phyloP scores from a whole-genome alignment of 2,888 invertebrate species.

The Cremastobaeus sp. region DNA sequence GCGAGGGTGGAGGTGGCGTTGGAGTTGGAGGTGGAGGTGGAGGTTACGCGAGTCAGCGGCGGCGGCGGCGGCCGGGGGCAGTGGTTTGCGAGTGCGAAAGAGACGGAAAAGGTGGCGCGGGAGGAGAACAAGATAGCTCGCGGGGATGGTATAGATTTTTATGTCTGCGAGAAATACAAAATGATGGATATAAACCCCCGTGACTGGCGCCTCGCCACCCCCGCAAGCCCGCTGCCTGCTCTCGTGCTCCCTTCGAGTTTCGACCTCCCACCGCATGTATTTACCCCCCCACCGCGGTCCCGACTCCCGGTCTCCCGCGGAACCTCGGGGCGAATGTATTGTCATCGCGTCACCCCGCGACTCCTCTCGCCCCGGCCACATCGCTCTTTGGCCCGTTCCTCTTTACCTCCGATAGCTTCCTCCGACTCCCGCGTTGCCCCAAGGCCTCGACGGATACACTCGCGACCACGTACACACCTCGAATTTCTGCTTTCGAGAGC shows the following conservation, averaged over 20 bases:
- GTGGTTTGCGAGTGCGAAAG: conserved; percentile 48
- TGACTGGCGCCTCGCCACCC: conserved; percentile 59
- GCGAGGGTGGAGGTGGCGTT: too few species aligned
- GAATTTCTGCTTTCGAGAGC: conserved; percentile 71
- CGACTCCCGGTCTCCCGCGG: conserved; percentile 61
- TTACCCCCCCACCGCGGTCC: conserved; percentile 33
- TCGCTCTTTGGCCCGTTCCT: conserved; percentile 23
- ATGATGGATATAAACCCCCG: conserved; percentile 76
- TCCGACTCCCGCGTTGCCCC: conserved; percentile 45
- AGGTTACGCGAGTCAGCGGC: too few species aligned
- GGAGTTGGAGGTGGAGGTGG: too few species aligned
- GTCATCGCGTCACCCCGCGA: conserved; percentile 74
- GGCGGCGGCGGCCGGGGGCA: conserved; percentile 22
- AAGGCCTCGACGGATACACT: conserved; percentile 62
- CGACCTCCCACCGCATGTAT: conserved; percentile 38
- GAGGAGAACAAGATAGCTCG: conserved; percentile 50
- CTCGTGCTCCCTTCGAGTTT: conserved; percentile 32
- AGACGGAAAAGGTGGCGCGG: conserved; percentile 27
- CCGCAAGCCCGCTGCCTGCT: conserved; percentile 51
- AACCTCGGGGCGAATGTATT: conserved; percentile 77
- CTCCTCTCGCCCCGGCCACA: conserved; percentile 41
- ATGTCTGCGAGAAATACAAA: conserved; percentile 77
- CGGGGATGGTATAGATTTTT: conserved; percentile 76
- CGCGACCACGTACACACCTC: conserved; percentile 73
- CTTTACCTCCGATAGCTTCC: conserved; percentile 41